Evolutionary conservation across 2,888 invertebrate species (phyloP).

Genomic region (Leptinotarsa rubiginosa): DNA sequence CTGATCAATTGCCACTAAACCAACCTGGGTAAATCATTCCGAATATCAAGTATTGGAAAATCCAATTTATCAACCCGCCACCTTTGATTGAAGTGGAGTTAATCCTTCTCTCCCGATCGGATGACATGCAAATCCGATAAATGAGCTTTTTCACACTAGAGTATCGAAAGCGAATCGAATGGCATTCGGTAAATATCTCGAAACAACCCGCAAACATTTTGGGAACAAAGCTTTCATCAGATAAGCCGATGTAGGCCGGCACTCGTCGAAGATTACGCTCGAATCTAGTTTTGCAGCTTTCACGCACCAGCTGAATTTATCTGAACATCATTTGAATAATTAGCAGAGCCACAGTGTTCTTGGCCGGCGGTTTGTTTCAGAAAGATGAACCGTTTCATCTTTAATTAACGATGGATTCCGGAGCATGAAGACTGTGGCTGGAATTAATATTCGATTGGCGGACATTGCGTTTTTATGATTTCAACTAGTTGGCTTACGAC

Average conservation of each 20-base stretch:
- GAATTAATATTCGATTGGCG: neutral
- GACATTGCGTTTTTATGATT: neutral
- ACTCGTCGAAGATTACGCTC: neutral
- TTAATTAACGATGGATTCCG: neutral
- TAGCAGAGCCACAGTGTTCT: neutral
- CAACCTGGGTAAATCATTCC: too few species aligned
- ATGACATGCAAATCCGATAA: conserved; percentile 1
- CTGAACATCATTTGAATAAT: conserved; percentile 2
- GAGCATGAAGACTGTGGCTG: neutral
- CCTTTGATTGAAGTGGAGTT: neutral
- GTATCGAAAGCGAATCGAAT: neutral
- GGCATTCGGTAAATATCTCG: neutral
- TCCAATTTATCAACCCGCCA: neutral
- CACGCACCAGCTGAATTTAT: conserved; percentile 5
- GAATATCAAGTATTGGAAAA: too few species aligned
- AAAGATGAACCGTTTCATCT: conserved; percentile 13
- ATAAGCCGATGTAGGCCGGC: neutral
- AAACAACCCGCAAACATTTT: conserved; percentile 13
- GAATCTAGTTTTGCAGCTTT: neutral
- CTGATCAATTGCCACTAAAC: too few species aligned
- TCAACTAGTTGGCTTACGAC: neutral
- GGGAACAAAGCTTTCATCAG: conserved; percentile 5
- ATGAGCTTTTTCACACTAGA: neutral
- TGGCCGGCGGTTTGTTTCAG: neutral
- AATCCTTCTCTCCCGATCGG: neutral